Base-by-base conservation (phyloP, 2,797 vertebrate genomes). In the Enteromius paludinosus region DNA sequence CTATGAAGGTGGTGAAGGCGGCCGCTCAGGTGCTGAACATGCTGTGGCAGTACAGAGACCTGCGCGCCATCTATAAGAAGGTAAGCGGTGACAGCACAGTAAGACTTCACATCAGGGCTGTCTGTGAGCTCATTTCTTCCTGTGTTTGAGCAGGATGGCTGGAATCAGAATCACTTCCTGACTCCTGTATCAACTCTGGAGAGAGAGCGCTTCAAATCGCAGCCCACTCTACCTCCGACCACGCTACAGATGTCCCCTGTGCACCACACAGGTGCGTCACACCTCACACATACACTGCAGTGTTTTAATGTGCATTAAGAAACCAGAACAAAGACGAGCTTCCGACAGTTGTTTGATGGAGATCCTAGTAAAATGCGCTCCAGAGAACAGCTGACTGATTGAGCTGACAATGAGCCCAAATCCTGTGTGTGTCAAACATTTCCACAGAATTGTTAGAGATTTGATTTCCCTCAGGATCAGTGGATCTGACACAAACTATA, bases 141-240 rank as follows among this genome's bases (percentile, higher is more conserved):
- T 75, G 59, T 84, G 43, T 78, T 77, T 83, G 62, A 81, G 84
- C 89, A 99, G 98, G 98, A 99, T 38, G 98, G 98, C 86, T 99
- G 98, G 98, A 99, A 96, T 94, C 98, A 99, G 91, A 98, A 97
- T 94, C 97, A 99, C 91, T 99, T 99, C 93, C 95, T 99, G 90
- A 99, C 98, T 43, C 98, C 98, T 0, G 97, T 97, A 69, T 98
- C 98, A 15, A 99, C 97, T 10, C 93, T 99, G 56, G 98, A 99
- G 87, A 93, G 97, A 82, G 97, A 99, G 84, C 90, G 96, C 89
- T 99, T 98, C 94, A 98, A 96, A 88, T 99, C 98, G 30, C 97
- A 99, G 90, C 97, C 98, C 83, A 95, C 95, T 14, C 93, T 99
- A 86, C 96, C 96, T 80, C 98, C 96, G 87, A 93, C 93, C 85